Evolutionary conservation across 2,888 invertebrate genomes (phyloP).

Genomic region (Dolomedes plantarius): DNA sequence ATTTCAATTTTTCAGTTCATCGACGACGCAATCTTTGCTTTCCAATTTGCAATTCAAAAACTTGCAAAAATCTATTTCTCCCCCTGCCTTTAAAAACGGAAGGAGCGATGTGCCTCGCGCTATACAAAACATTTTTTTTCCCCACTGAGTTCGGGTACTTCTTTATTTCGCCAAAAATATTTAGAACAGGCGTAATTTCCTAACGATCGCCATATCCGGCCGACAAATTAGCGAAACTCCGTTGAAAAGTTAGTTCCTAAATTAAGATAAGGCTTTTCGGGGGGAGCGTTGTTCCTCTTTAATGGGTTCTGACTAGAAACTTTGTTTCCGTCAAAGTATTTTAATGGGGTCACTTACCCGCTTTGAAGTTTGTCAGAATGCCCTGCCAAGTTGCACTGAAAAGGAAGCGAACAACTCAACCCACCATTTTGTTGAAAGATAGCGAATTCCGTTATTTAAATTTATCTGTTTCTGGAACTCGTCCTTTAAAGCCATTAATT

Average conservation of each 20-base stretch:
- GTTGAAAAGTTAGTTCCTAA: constrained; percentile 8
- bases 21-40: too few relatives aligned
- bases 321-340: constrained; percentile 12
- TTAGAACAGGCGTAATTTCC: not conserved
- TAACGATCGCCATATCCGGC: constrained; percentile 1
- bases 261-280: constrained; percentile 7
- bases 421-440: not conserved
- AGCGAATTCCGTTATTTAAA: constrained; percentile 1
- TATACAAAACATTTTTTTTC: too few relatives aligned
- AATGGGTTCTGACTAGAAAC: not conserved
- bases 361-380: not conserved
- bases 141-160: not conserved
- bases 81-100: too few relatives aligned
- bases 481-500: too few relatives aligned
- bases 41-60: too few relatives aligned
- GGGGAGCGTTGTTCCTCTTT: not conserved
- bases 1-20: too few relatives aligned
- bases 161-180: not conserved
- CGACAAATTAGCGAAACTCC: constrained; percentile 8
- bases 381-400: not conserved
- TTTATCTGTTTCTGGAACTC: too few relatives aligned
- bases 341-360: constrained; percentile 6
- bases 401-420: not conserved
- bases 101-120: too few relatives aligned
- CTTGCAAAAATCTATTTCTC: too few relatives aligned